Evolutionary conservation across 2,797 vertebrate genomes (phyloP).

Genomic region (Acanthis flammea): DNA sequence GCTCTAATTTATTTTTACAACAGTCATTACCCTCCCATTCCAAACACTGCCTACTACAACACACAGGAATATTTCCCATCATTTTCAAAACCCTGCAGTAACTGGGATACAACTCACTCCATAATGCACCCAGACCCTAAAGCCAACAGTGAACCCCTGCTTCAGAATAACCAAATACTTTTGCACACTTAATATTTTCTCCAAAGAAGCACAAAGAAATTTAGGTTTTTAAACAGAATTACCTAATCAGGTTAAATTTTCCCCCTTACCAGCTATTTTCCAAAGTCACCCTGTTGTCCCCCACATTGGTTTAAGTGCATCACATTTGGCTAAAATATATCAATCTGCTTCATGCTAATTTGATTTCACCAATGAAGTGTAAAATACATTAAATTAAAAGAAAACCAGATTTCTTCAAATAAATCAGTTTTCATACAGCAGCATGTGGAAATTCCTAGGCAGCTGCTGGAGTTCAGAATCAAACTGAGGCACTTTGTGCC

Average conservation of each 20-base stretch:
- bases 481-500: not conserved
- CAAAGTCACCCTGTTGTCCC: not conserved
- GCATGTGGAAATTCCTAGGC: not conserved
- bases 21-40: not conserved
- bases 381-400: not conserved
- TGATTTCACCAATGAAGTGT: not conserved
- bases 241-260: not conserved
- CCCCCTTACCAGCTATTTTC: not conserved
- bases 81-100: not conserved
- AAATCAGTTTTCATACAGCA: not conserved
- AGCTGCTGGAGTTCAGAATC: not conserved
- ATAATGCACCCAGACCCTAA: fast-evolving
- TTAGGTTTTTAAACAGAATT: not conserved
- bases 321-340: not conserved
- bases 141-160: not conserved
- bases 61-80: not conserved
- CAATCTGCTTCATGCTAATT: not conserved
- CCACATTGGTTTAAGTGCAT: fast-evolving
- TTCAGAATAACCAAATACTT: not conserved
- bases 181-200: not conserved
- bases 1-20: not conserved
- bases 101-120: not conserved
- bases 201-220: not conserved
- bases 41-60: not conserved
- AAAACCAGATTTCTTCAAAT: not conserved